phyloP scores from a whole-genome alignment of 2,888 invertebrate species.

The Blomia tropicalis region DNA sequence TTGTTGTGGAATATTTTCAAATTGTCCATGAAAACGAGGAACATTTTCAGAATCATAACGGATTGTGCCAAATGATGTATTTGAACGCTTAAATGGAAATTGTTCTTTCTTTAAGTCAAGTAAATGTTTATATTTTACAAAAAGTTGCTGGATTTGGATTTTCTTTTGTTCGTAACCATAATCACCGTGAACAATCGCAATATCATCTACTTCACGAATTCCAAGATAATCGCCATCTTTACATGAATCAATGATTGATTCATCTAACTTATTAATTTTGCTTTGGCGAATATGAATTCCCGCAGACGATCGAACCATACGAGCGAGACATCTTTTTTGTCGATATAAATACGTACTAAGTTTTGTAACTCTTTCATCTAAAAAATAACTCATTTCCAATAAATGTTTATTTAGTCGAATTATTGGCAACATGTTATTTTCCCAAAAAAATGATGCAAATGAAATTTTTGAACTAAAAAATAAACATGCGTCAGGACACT shows the following conservation, averaged over 20 bases:
- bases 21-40: slow-evolving; percentile 25
- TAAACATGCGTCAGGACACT: too few relatives aligned
- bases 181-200: not conserved
- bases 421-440: too few relatives aligned
- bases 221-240: slow-evolving; percentile 18
- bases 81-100: not conserved
- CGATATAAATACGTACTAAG: too few relatives aligned
- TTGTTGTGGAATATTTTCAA: slow-evolving; percentile 6
- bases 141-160: not conserved
- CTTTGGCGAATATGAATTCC: not conserved
- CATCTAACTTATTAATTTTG: not conserved
- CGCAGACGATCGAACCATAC: not conserved
- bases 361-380: too few relatives aligned
- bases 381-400: too few relatives aligned
- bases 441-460: too few relatives aligned
- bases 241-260: not conserved
- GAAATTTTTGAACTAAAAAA: too few relatives aligned
- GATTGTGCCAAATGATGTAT: slow-evolving; percentile 25
- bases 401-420: too few relatives aligned
- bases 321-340: not conserved
- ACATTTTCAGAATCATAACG: slow-evolving; percentile 26
- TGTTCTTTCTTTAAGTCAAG: not conserved
- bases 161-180: not conserved
- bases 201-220: not conserved
- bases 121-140: not conserved